Evolutionary conservation across 2,888 invertebrate species (phyloP).

Genomic region (Electrophaes corylata): DNA sequence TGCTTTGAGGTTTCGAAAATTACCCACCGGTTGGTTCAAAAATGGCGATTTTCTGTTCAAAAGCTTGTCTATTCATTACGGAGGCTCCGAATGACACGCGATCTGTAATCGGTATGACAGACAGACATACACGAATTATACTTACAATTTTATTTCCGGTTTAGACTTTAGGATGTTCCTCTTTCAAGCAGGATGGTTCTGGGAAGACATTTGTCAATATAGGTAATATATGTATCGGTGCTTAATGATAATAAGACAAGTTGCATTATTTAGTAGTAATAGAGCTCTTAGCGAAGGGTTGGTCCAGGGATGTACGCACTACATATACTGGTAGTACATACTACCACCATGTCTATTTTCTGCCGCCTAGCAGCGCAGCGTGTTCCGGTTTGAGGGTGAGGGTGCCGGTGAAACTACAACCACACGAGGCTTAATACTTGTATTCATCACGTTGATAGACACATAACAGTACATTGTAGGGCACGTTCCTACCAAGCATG

Average conservation of each 20-base stretch:
- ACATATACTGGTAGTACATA: no score
- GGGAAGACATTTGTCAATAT: constrained; percentile 14
- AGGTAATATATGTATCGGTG: not conserved
- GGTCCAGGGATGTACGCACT: no score
- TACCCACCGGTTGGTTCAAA: constrained; percentile 65
- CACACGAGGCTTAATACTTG: no score
- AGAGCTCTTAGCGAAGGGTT: no score
- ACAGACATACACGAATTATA: constrained; percentile 22
- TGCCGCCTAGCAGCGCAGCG: no score
- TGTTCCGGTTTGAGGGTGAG: no score
- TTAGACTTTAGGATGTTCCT: constrained; percentile 2
- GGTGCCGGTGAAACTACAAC: no score
- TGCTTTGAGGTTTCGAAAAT: constrained; percentile 81
- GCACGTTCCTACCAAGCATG: no score
- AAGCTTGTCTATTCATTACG: constrained; percentile 73
- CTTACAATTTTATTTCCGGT: constrained; percentile 29
- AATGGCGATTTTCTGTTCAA: constrained; percentile 64
- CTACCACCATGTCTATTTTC: no score
- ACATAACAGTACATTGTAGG: no score
- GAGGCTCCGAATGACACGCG: constrained; percentile 49
- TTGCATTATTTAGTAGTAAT: no score
- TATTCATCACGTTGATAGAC: no score
- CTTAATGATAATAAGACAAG: not conserved
- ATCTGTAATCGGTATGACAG: constrained; percentile 51
- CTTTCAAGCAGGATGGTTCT: not conserved